Evolutionary conservation across 2,113 vertebrate species (phyloP).

Genomic region (Gorilla gorilla): DNA sequence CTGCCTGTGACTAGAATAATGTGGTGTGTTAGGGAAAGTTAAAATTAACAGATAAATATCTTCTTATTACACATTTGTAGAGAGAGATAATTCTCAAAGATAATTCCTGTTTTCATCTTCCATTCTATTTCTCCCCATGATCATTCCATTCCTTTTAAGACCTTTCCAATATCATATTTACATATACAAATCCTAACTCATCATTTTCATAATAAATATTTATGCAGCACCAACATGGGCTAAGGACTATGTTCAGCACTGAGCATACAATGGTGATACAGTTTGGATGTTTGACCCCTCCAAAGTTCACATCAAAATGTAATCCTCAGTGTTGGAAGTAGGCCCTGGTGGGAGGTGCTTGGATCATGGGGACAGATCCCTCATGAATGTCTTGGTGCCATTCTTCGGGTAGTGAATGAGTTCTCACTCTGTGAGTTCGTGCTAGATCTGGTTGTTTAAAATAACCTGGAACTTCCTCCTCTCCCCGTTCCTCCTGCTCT

Average conservation of each 20-base stretch:
- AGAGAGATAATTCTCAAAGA: slow-evolving; percentile 33
- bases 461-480: too few relatives aligned
- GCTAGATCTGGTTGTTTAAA: too few relatives aligned
- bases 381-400: too few relatives aligned
- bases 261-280: background rate
- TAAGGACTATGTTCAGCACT: background rate
- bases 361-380: too few relatives aligned
- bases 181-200: slow-evolving; percentile 4
- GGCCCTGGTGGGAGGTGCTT: too few relatives aligned
- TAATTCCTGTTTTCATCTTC: slow-evolving; percentile 21
- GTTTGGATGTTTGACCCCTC: too few relatives aligned
- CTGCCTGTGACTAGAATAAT: background rate
- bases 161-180: background rate
- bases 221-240: background rate
- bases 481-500: too few relatives aligned
- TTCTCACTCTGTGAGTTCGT: too few relatives aligned
- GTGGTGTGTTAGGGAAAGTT: background rate
- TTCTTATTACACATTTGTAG: background rate
- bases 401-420: too few relatives aligned
- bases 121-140: background rate
- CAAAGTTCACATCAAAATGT: too few relatives aligned
- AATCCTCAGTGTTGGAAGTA: too few relatives aligned
- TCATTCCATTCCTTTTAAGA: slow-evolving; percentile 1
- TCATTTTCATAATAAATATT: slow-evolving; percentile 14
- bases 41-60: background rate